phyloP scores from a whole-genome alignment of 2,797 vertebrate genomes.

The Ptychobarbus kaznakovi region DNA sequence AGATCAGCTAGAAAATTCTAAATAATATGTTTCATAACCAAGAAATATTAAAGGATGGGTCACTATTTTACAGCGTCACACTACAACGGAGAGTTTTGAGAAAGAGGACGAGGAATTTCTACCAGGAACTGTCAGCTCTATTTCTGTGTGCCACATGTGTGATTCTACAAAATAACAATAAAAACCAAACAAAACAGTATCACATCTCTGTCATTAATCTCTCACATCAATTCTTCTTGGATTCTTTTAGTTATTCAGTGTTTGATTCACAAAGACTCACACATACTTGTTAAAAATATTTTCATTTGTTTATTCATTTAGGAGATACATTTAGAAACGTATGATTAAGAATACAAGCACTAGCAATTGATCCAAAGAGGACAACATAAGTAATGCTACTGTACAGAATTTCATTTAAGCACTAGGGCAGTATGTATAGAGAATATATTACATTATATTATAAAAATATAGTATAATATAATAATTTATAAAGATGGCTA shows the following conservation, averaged over 20 bases:
- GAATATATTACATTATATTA: background rate
- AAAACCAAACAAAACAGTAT: slow-evolving; percentile 54
- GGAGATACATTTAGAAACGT: background rate
- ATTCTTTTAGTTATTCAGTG: slow-evolving; percentile 5
- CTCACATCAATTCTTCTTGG: background rate
- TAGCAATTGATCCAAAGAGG: background rate
- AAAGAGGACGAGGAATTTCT: slow-evolving; percentile 48
- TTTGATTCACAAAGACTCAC: background rate
- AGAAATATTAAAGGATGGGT: slow-evolving; percentile 53
- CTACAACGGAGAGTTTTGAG: slow-evolving; percentile 56
- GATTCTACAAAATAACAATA: slow-evolving; percentile 56
- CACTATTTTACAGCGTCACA: slow-evolving; percentile 60
- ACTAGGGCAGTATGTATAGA: background rate
- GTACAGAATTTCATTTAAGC: background rate
- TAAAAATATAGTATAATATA: background rate
- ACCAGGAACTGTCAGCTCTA: slow-evolving; percentile 36
- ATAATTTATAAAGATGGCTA: background rate
- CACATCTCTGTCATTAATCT: slow-evolving; percentile 46
- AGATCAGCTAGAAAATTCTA: background rate
- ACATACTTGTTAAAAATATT: background rate
- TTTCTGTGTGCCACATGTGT: slow-evolving; percentile 46
- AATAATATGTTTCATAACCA: slow-evolving; percentile 11
- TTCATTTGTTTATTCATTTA: background rate
- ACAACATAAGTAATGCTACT: background rate
- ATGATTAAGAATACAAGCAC: background rate